Base-by-base conservation (phyloP, 2,113 vertebrate species). In the Pterocles orientalis region DNA sequence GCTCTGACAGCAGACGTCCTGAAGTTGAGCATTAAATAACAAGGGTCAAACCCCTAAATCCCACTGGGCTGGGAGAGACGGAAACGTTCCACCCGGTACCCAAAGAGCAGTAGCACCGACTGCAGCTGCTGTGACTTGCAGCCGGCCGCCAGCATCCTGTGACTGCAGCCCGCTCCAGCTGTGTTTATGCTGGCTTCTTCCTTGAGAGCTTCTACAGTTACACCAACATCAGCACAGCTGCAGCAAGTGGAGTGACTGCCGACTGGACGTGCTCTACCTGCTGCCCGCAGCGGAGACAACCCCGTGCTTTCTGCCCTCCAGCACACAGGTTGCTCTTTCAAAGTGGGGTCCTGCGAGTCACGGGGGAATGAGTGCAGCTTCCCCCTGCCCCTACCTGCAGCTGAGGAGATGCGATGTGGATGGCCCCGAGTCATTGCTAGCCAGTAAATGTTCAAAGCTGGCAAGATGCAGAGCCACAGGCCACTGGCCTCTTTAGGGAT, bases 151-250 rank as follows among this genome's bases (percentile, higher is more conserved):
- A 72, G 78, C 34, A 25, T 82, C 89, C 82, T 62, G 68, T 0
- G 21, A 71, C 77, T 41, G 72, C 86, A 51, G 92, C 64, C 82
- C 68, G 0, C 45, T 78, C 90, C 94, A 96, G 96, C 96, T 96
- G 94, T 96, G 95, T 94, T 96, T 92, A 36, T 57, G 82, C 95
- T 90, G 93, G 90, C 84, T 92, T 57, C 90, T 93, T 94, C 92
- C 95, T 78, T 64, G 39, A 23, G 5, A 51, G 90, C 95, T 96
- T 84, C 96, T 86, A 31, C 95, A 48, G 7, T 95, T 96, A 95
- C 95, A 94, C 64, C 0, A 28, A 39, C 82, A 69, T 0, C 75
- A 25, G 88, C 3, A 48, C 92, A 72, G 86, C 88, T 33, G 92
- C 33, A 28, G 79, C 33, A 6, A 86, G 54, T 2, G 3, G 18